These are phyloP conservation scores for Elmis aenea DNA, from an alignment of 2,888 invertebrate species.

Conservation along the genomic window DNA sequence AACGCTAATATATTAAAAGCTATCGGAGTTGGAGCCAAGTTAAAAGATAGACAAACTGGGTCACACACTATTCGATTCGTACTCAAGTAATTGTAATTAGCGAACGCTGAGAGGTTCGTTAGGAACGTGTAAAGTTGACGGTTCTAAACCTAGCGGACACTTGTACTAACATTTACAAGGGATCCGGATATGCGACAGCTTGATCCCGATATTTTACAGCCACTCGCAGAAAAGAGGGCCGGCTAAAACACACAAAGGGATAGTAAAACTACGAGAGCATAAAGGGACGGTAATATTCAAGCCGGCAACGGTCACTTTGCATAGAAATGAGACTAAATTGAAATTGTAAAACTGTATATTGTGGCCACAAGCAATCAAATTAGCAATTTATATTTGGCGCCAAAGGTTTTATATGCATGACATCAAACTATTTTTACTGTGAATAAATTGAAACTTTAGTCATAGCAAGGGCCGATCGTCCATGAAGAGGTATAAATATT, in stretches of 20 bases:
- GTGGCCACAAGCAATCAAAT: constrained; percentile 35
- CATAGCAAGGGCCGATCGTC: too few species aligned
- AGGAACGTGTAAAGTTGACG: constrained; percentile 21
- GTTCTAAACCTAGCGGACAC: constrained; percentile 11
- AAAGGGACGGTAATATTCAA: constrained; percentile 35
- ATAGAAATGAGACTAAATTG: constrained; percentile 42
- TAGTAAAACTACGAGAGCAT: constrained; percentile 34
- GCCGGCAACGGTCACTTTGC: constrained; percentile 39
- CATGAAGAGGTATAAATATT: too few species aligned
- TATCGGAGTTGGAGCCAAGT: constrained; percentile 15
- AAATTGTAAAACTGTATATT: constrained; percentile 39
- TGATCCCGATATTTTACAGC: constrained; percentile 20
- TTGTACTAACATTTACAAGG: constrained; percentile 13
- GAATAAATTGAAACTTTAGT: too few species aligned
- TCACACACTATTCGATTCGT: too few species aligned
- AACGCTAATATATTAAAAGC: constrained; percentile 16
- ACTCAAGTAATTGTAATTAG: too few species aligned
- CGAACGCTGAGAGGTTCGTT: too few species aligned
- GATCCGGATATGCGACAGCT: constrained; percentile 19
- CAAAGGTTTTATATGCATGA: constrained; percentile 27
- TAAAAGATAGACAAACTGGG: too few species aligned
- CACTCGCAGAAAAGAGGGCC: constrained; percentile 16
- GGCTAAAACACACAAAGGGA: constrained; percentile 28
- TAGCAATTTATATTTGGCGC: constrained; percentile 31
- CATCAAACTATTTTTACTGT: constrained; percentile 16